These are phyloP conservation scores for Planiliza haematocheilus DNA, from an alignment of 2,113 vertebrate genomes.

Conservation along the genomic window DNA sequence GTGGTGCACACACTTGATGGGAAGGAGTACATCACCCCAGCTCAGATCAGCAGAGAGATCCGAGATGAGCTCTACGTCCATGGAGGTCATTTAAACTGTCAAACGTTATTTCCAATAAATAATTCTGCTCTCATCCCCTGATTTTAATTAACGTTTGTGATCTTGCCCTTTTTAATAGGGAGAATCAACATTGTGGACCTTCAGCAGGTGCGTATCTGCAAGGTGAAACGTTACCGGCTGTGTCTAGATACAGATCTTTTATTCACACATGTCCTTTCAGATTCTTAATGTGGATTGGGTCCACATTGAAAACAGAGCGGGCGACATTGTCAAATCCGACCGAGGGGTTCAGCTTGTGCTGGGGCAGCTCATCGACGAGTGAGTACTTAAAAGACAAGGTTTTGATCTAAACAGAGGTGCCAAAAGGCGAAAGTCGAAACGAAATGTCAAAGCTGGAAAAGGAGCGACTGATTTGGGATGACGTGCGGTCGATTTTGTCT, in stretches of 20 bases:
- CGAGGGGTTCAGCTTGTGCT: constrained; percentile 89
- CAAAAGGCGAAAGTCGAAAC: too few relatives aligned
- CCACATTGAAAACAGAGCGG: constrained; percentile 92
- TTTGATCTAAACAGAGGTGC: too few relatives aligned
- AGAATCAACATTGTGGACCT: constrained; percentile 96
- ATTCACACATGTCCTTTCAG: constrained; percentile 70
- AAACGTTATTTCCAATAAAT: too few relatives aligned
- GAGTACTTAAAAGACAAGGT: too few relatives aligned
- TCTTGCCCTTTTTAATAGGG: constrained; percentile 82
- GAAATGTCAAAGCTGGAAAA: too few relatives aligned
- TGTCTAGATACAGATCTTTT: not conserved
- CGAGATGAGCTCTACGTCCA: constrained; percentile 91
- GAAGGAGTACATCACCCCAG: constrained; percentile 95
- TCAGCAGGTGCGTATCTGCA: constrained; percentile 92
- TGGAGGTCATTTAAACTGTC: constrained; percentile 85
- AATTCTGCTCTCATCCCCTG: too few relatives aligned
- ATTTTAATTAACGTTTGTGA: too few relatives aligned
- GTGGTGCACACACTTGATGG: constrained; percentile 97
- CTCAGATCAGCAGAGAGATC: constrained; percentile 93
- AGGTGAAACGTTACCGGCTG: not conserved
- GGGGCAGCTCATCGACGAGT: constrained; percentile 96
- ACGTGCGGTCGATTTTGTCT: constrained; percentile 9
- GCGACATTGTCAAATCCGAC: constrained; percentile 90
- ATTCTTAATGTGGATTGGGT: constrained; percentile 94
- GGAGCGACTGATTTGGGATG: too few relatives aligned